Conservation (phyloP, 2,113 vertebrate genomes). For the Nothocercus julius region DNA sequence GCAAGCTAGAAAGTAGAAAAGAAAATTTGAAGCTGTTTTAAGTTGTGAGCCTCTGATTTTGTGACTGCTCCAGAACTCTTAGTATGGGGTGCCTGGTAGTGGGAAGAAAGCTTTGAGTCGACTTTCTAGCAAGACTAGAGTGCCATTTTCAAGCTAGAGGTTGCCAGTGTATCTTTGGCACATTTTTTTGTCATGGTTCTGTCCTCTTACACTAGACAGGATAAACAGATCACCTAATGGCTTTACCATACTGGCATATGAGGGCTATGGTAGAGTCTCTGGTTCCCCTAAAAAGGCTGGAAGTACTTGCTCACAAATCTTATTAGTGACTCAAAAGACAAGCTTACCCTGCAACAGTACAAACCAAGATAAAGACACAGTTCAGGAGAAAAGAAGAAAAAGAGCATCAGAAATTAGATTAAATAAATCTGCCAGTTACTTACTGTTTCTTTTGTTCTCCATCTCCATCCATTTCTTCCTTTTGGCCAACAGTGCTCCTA, state of each 20-base stretch:
- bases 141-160: not conserved
- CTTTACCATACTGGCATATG: not conserved
- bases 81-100: no score
- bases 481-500: not conserved
- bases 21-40: not conserved
- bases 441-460: not conserved
- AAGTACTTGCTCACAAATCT: not conserved
- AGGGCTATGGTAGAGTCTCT: not conserved
- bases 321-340: not conserved
- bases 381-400: not conserved
- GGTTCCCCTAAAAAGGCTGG: not conserved
- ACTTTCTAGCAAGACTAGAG: not conserved
- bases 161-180: not conserved
- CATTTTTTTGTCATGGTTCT: not conserved
- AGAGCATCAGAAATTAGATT: not conserved
- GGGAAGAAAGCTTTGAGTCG: no score
- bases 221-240: not conserved
- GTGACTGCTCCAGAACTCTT: not conserved
- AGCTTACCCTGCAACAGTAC: not conserved
- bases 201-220: not conserved
- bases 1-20: not conserved
- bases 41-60: not conserved
- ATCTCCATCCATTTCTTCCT: not conserved
- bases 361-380: not conserved
- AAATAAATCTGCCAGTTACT: not conserved